phyloP scores from a whole-genome alignment of 2,888 invertebrate genomes.

The Scaeva pyrastri region DNA sequence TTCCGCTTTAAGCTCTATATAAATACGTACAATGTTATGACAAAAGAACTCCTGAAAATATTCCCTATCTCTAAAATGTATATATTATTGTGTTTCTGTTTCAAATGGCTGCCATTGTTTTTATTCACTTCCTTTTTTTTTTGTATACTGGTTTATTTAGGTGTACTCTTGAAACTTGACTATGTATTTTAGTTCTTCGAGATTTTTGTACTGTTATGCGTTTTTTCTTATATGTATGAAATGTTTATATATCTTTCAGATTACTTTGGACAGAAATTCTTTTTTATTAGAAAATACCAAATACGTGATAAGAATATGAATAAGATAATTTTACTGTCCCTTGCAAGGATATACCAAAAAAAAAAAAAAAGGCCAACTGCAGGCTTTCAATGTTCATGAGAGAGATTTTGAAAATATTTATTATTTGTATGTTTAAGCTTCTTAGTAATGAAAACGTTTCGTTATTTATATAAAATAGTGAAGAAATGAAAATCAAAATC shows the following conservation, averaged over 20 bases:
- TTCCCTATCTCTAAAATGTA: too few species aligned
- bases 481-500: too few species aligned
- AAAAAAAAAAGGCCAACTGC: background rate
- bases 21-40: background rate
- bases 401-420: too few species aligned
- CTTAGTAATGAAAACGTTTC: too few species aligned
- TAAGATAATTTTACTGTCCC: background rate
- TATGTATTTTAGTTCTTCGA: background rate
- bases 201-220: background rate
- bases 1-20: background rate
- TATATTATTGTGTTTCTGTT: background rate
- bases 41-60: background rate
- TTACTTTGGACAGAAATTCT: background rate
- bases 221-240: background rate
- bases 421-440: too few species aligned
- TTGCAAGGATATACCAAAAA: background rate
- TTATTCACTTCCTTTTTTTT: conserved; percentile 16
- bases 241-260: background rate
- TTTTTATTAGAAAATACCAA: conserved; percentile 9
- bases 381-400: too few species aligned
- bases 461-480: too few species aligned
- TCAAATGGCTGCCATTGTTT: background rate
- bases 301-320: conserved; percentile 1
- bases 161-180: background rate
- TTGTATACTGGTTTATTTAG: background rate